Conservation (phyloP, 1,140 invertebrate genomes). For the Nixonia krombeini region DNA sequence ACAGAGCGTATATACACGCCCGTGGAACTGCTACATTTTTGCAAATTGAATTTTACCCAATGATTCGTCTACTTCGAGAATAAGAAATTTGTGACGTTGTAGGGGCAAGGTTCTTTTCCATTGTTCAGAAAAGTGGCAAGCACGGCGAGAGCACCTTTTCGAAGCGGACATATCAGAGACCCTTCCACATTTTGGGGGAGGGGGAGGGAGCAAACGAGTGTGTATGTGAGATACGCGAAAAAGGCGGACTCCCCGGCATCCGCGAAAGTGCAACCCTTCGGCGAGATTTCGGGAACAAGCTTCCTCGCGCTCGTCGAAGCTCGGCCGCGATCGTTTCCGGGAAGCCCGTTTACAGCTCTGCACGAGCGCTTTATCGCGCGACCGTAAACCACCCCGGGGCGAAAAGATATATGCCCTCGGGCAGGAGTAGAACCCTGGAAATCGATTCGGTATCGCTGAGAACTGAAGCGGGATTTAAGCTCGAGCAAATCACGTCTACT, state of each 20-base stretch:
- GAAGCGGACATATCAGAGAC: no score
- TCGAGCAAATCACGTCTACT: constrained; percentile 23
- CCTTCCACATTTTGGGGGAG: no score
- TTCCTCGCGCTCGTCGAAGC: constrained; percentile 22
- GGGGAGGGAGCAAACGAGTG: no score
- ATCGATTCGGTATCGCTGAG: constrained; percentile 28
- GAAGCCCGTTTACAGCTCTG: constrained; percentile 41
- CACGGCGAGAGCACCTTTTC: no score
- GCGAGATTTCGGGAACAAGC: constrained; percentile 32
- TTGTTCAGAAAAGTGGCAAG: no score
- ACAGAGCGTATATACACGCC: no score
- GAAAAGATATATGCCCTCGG: constrained; percentile 25
- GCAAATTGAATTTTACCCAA: no score
- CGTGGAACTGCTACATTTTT: no score
- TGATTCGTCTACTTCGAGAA: no score
- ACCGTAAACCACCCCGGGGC: constrained; percentile 39
- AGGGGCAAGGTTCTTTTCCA: no score
- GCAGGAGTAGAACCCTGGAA: constrained; percentile 21
- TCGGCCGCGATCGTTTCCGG: constrained; percentile 30
- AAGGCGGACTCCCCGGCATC: constrained; percentile 36
- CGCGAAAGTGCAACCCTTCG: constrained; percentile 36
- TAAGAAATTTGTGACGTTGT: no score
- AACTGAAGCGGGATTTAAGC: constrained; percentile 17
- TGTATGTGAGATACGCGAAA: constrained; percentile 30
- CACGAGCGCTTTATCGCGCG: constrained; percentile 43